These are phyloP conservation scores for Ceratosolen solmsi DNA, from an alignment of 1,140 invertebrate genomes.

Conservation along the genomic window DNA sequence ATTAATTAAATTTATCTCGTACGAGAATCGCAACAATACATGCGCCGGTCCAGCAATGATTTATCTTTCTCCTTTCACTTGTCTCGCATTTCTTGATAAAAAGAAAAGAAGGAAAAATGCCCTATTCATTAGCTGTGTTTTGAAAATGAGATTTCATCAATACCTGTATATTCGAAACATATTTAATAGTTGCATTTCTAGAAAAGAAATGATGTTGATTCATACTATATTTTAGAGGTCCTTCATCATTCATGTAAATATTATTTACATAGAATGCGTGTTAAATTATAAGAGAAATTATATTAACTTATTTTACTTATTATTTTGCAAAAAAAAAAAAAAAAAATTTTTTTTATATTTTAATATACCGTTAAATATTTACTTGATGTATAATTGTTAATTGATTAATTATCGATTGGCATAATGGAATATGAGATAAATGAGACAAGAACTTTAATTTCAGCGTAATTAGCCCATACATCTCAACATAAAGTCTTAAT, in stretches of 20 bases:
- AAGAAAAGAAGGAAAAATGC: not conserved
- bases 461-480: slow-evolving; percentile 9
- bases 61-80: not conserved
- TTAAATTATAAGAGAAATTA: slow-evolving; percentile 26
- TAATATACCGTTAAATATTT: slow-evolving; percentile 24
- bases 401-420: not conserved
- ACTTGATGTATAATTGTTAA: not conserved
- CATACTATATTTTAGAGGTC: no score
- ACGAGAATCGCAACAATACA: not conserved
- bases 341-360: slow-evolving; percentile 27
- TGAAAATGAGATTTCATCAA: not conserved
- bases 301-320: slow-evolving; percentile 32
- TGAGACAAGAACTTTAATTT: not conserved
- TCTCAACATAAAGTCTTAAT: slow-evolving; percentile 62
- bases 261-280: not conserved
- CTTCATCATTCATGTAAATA: no score
- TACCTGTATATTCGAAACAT: not conserved
- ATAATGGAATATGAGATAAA: slow-evolving; percentile 3
- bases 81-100: slow-evolving; percentile 24
- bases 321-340: slow-evolving; percentile 27
- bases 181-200: not conserved
- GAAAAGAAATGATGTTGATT: not conserved
- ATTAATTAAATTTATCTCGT: slow-evolving; percentile 67
- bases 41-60: not conserved
- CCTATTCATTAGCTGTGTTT: not conserved